Conservation (phyloP, 2,888 invertebrate species). For the Gonocerus acuteangulatus region DNA sequence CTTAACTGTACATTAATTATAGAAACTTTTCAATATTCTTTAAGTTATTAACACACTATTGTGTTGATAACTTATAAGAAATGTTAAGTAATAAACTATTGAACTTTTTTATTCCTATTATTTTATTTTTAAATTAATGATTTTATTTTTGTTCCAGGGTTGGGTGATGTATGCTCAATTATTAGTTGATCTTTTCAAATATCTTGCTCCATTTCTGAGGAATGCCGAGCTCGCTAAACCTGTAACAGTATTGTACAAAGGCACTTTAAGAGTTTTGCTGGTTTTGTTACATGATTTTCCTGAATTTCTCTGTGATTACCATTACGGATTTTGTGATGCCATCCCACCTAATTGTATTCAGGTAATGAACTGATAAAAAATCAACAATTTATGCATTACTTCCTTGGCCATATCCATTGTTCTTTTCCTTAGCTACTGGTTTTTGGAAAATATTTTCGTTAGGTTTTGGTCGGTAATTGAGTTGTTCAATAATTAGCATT, state of each 20-base stretch:
- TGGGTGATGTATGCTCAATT: constrained; percentile 97
- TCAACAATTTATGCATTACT: background rate
- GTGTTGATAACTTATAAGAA: background rate
- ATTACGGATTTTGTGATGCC: constrained; percentile 97
- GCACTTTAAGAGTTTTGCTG: constrained; percentile 85
- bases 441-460: no score
- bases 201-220: constrained; percentile 90
- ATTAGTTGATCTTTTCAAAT: constrained; percentile 90
- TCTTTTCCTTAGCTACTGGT: no score
- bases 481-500: no score
- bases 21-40: no score
- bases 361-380: constrained; percentile 38
- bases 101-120: no score
- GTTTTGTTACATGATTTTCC: constrained; percentile 98
- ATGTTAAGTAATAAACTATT: background rate
- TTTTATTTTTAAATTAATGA: no score
- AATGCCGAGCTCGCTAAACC: constrained; percentile 94
- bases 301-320: constrained; percentile 97
- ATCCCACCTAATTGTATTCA: constrained; percentile 98
- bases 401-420: no score
- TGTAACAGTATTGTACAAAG: constrained; percentile 89
- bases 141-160: constrained; percentile 48
- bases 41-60: background rate
- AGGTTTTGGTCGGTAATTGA: no score
- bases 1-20: no score